A percentile compares a stretch with the other conserved stretches of the same genome.
phyloP scores from a whole-genome alignment of 2,888 invertebrate genomes.

The Drosophila borealis region DNA sequence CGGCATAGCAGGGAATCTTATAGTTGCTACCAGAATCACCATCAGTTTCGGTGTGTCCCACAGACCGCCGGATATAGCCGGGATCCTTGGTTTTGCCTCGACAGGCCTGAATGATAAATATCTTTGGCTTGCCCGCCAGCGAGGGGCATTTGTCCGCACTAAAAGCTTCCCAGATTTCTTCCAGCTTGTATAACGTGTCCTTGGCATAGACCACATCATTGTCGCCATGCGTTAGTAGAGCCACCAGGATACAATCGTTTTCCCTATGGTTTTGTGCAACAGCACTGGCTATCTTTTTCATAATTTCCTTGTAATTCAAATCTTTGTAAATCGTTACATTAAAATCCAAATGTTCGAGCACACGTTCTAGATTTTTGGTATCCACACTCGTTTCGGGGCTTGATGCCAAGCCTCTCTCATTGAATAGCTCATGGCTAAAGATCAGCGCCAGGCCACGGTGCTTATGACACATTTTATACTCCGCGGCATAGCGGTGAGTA shows the following conservation, averaged over 20 bases:
- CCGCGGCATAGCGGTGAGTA: conserved; percentile 71
- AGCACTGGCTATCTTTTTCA: conserved; percentile 88
- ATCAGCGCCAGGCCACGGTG: conserved; percentile 93
- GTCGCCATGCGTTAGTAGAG: conserved; percentile 95
- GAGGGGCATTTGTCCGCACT: conserved; percentile 93
- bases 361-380: conserved; percentile 89
- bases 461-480: conserved; percentile 94
- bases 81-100: conserved; percentile 92
- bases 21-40: conserved; percentile 87
- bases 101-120: conserved; percentile 93
- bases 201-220: conserved; percentile 92
- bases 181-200: conserved; percentile 92
- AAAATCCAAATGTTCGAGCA: conserved; percentile 89
- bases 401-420: conserved; percentile 88
- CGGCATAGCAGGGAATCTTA: conserved; percentile 95
- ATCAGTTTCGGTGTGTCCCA: conserved; percentile 88
- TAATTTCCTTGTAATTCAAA: conserved; percentile 88
- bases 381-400: conserved; percentile 94
- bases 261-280: conserved; percentile 91
- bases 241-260: conserved; percentile 92
- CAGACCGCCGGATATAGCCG: conserved; percentile 87
- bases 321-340: conserved; percentile 89
- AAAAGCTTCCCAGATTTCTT: conserved; percentile 91
- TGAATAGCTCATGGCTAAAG: conserved; percentile 94
- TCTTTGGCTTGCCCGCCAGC: conserved; percentile 92